A percentile compares a stretch with the other conserved stretches of the same genome.
Conservation (phyloP, 2,113 vertebrate species). For the Mirza zaza region DNA sequence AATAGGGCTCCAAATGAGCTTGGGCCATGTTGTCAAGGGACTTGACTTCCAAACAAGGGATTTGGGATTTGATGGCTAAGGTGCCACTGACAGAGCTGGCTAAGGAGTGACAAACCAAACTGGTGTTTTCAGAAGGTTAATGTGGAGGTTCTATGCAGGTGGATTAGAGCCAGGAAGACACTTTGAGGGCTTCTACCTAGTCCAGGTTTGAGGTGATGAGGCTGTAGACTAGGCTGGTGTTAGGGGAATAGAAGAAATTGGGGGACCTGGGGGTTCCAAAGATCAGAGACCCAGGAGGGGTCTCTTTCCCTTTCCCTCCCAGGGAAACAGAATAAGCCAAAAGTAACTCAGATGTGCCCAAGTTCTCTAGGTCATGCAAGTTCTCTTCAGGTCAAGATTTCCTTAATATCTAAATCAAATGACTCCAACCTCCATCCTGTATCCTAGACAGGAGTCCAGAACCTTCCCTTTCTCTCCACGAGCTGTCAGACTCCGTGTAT, state of each 20-base stretch:
- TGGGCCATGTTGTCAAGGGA: not conserved
- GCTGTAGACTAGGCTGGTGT: not conserved
- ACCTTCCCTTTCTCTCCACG: not conserved
- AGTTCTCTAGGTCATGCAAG: not conserved
- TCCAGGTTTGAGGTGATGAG: not conserved
- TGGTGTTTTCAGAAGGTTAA: not conserved
- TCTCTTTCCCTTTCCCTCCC: not conserved
- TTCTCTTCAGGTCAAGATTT: not conserved
- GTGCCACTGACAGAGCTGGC: not conserved
- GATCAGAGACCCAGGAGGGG: not conserved
- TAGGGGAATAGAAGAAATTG: not conserved
- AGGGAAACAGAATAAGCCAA: not conserved
- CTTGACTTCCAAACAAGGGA: not conserved
- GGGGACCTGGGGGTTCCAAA: not conserved
- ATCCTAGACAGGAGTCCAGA: not conserved
- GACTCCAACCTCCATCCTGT: not conserved
- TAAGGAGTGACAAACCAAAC: not conserved
- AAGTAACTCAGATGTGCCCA: not conserved
- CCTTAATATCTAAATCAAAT: not conserved
- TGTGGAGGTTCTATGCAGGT: not conserved
- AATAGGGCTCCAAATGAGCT: not conserved
- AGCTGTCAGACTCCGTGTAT: not conserved
- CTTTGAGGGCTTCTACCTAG: no score
- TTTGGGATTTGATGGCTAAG: not conserved
- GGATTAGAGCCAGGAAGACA: not conserved